phyloP scores from a whole-genome alignment of 2,113 vertebrate species.

The Oxygymnocypris stewartii region DNA sequence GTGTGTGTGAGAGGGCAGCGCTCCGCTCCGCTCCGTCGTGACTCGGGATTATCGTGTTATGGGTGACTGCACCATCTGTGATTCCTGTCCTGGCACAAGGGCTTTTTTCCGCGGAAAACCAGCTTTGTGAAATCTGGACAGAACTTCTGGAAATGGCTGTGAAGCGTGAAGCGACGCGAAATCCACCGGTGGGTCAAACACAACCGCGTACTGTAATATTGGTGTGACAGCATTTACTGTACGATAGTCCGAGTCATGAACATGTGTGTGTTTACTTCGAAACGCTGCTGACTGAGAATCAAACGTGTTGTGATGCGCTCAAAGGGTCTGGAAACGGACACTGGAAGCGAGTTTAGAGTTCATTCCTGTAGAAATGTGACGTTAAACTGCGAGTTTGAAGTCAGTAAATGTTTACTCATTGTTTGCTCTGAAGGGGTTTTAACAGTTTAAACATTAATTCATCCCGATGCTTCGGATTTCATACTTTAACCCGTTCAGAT shows the following conservation, averaged over 20 bases:
- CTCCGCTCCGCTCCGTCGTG: slow-evolving; percentile 63
- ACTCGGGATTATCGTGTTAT: slow-evolving; percentile 69
- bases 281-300: background rate
- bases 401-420: background rate
- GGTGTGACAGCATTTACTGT: slow-evolving; percentile 2
- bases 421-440: background rate
- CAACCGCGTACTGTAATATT: background rate
- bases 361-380: background rate
- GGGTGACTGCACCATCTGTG: slow-evolving; percentile 70
- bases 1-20: background rate
- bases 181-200: slow-evolving; percentile 86
- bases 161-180: slow-evolving; percentile 75
- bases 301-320: background rate
- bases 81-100: slow-evolving; percentile 61
- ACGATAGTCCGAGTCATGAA: background rate
- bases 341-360: background rate
- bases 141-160: slow-evolving; percentile 80
- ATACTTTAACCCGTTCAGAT: background rate
- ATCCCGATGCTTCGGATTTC: background rate
- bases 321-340: background rate
- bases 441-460: slow-evolving; percentile 10
- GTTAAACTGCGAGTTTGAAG: background rate
- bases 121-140: slow-evolving; percentile 67
- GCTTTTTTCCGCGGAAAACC: slow-evolving; percentile 59
- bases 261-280: background rate